Evolutionary conservation across 2,113 vertebrate species (phyloP).

Genomic region (Nestor notabilis): DNA sequence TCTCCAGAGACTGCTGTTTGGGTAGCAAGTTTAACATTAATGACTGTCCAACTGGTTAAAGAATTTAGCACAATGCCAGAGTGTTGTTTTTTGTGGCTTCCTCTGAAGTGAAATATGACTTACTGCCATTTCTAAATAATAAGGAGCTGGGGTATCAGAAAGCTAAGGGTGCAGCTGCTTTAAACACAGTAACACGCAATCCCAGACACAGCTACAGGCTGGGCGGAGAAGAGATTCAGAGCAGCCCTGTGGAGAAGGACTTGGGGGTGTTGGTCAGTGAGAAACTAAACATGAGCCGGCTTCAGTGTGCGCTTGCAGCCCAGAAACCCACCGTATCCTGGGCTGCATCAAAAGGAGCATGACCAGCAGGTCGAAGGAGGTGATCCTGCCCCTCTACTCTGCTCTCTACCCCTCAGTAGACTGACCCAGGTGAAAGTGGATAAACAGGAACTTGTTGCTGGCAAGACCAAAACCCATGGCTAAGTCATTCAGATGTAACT

Average conservation of each 20-base stretch:
- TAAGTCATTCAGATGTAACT: background rate
- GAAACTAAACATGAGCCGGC: too few relatives aligned
- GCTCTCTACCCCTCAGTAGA: background rate
- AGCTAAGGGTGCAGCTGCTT: background rate
- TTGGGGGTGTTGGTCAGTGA: too few relatives aligned
- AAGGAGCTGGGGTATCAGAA: background rate
- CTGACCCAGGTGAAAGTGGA: background rate
- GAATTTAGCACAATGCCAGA: background rate
- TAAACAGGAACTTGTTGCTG: background rate
- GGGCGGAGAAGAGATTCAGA: too few relatives aligned
- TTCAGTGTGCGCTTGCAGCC: too few relatives aligned
- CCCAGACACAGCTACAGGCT: too few relatives aligned
- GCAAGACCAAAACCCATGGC: background rate
- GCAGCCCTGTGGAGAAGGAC: too few relatives aligned
- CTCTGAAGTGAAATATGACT: background rate
- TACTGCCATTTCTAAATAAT: background rate
- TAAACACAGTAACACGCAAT: background rate
- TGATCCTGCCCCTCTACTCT: background rate
- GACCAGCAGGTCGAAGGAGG: too few relatives aligned
- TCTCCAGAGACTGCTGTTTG: background rate
- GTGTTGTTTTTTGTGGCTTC: background rate
- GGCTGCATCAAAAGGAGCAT: too few relatives aligned
- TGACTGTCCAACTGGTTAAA: background rate
- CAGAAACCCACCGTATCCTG: too few relatives aligned
- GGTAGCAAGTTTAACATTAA: background rate